These are phyloP conservation scores for Phalacrocorax carbo DNA, from an alignment of 2,113 vertebrate genomes.

Conservation along the genomic window DNA sequence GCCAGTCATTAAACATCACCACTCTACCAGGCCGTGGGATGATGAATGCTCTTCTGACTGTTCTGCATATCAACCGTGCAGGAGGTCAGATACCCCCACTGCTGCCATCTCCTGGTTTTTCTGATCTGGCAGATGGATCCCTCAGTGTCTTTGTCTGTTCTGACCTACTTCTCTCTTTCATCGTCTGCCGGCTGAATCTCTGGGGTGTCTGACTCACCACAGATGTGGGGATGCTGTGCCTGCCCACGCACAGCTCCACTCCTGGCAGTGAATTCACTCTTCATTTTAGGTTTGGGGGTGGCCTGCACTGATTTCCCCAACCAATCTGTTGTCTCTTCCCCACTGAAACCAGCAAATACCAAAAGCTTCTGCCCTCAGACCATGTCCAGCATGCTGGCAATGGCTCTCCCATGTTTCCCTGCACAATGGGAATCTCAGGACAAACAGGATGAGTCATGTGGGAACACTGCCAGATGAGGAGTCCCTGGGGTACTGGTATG, in stretches of 20 bases:
- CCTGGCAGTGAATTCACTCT: background rate
- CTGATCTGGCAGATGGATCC: background rate
- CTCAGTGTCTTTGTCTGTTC: background rate
- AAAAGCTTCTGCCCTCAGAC: background rate
- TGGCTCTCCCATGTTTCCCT: background rate
- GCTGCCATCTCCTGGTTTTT: fast-evolving
- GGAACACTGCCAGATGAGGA: background rate
- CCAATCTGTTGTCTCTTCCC: background rate
- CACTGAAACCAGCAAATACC: background rate
- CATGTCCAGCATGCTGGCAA: background rate
- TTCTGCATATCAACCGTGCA: background rate
- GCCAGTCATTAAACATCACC: background rate
- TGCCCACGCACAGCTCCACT: background rate
- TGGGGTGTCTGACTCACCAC: background rate
- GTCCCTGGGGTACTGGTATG: background rate
- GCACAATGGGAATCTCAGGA: background rate
- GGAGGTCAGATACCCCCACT: background rate
- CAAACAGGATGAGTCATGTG: background rate
- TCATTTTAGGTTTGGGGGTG: background rate
- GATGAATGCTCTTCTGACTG: background rate
- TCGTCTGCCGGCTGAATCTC: background rate
- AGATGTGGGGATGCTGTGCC: background rate
- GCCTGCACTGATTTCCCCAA: background rate
- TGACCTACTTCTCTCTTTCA: background rate
- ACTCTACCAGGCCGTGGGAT: background rate